These are phyloP conservation scores for Aix galericulata DNA, from an alignment of 2,113 vertebrate genomes.

Conservation along the genomic window DNA sequence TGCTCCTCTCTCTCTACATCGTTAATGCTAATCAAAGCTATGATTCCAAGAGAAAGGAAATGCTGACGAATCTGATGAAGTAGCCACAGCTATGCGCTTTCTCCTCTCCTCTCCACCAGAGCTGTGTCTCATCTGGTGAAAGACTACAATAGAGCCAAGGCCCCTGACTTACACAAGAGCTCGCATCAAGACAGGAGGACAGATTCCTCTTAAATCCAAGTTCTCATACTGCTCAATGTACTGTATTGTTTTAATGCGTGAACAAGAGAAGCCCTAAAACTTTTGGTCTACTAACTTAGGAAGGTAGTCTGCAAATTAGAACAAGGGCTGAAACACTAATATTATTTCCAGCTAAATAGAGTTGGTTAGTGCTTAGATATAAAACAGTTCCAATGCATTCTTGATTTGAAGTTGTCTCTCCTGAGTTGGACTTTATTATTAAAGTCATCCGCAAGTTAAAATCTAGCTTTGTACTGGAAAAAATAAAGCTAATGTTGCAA, in stretches of 20 bases:
- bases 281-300: background rate
- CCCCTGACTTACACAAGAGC: background rate
- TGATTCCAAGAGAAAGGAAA: background rate
- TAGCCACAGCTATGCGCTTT: rapidly evolving
- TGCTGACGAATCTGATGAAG: background rate
- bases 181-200: background rate
- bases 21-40: background rate
- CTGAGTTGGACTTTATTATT: background rate
- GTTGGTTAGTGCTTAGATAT: background rate
- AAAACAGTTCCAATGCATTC: background rate
- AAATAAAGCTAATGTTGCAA: background rate
- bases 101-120: background rate
- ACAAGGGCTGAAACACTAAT: background rate
- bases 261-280: background rate
- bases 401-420: background rate
- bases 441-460: background rate
- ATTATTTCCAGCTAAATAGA: background rate
- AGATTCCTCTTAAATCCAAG: background rate
- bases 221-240: background rate
- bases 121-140: background rate
- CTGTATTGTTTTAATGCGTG: background rate
- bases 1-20: background rate
- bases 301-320: background rate
- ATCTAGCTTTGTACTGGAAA: background rate
- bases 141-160: background rate